Conservation (phyloP, 2,797 vertebrate genomes). For the Myotis vivesi region DNA sequence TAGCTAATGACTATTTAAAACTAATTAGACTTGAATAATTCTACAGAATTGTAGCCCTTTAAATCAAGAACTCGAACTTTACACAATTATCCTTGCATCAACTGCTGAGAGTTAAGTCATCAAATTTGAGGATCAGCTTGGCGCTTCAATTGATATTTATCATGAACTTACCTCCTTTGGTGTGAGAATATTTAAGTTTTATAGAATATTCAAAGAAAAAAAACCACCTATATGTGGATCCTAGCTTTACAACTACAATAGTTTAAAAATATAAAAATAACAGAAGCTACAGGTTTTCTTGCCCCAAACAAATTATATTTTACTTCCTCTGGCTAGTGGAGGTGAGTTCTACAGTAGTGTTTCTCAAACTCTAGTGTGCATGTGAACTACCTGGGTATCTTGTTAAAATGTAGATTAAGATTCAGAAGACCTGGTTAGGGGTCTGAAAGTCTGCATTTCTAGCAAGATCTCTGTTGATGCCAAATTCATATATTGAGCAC, state of each 20-base stretch:
- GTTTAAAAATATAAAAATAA: conserved; percentile 52
- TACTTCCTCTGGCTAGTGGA: neutral
- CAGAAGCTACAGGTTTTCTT: conserved; percentile 32
- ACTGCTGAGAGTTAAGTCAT: neutral
- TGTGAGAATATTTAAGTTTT: conserved; percentile 38
- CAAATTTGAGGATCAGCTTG: neutral
- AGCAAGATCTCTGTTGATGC: neutral
- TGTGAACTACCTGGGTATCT: neutral
- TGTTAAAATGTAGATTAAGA: conserved; percentile 41
- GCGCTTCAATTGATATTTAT: neutral
- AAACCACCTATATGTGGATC: neutral
- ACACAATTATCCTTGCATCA: conserved; percentile 14
- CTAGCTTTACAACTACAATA: neutral
- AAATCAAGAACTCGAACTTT: conserved; percentile 38
- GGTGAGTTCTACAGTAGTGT: conserved; percentile 9
- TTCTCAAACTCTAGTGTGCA: conserved; percentile 6
- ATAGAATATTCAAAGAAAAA: neutral
- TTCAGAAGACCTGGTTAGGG: conserved; percentile 27
- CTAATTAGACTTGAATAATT: neutral
- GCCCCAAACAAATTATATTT: conserved; percentile 35
- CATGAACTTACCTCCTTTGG: conserved; percentile 33
- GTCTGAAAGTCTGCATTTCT: neutral
- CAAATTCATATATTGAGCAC: neutral
- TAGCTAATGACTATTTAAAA: conserved; percentile 42
- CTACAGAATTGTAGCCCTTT: neutral